phyloP scores from a whole-genome alignment of 2,888 invertebrate genomes.

The Athetis lepigone region DNA sequence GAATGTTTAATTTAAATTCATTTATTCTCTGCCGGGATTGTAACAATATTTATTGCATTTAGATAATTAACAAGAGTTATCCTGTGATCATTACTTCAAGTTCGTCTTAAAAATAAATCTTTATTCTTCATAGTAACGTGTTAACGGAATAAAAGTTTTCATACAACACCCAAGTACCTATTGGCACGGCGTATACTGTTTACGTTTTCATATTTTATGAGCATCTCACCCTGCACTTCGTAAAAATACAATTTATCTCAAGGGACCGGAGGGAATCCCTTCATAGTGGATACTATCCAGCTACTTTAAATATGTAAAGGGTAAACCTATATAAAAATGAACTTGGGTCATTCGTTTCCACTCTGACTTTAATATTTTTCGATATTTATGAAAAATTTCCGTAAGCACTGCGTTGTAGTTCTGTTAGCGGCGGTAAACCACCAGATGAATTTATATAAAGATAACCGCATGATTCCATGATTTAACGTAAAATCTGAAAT shows the following conservation, averaged over 20 bases:
- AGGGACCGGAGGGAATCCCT: slow-evolving; percentile 41
- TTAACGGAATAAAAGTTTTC: slow-evolving; percentile 20
- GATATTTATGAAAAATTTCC: slow-evolving; percentile 31
- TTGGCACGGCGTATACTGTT: slow-evolving; percentile 23
- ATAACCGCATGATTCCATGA: background rate
- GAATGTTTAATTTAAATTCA: slow-evolving; percentile 27
- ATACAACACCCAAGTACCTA: slow-evolving; percentile 21
- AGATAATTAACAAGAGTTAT: slow-evolving; percentile 3
- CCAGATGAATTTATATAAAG: slow-evolving; percentile 3
- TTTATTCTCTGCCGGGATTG: background rate
- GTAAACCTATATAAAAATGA: slow-evolving; percentile 32
- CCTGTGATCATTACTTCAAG: background rate
- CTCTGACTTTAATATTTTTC: slow-evolving; percentile 27
- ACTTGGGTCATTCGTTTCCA: slow-evolving; percentile 20
- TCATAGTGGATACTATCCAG: slow-evolving; percentile 31
- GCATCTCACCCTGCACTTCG: slow-evolving; percentile 32
- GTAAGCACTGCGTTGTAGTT: background rate
- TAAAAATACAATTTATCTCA: slow-evolving; percentile 47
- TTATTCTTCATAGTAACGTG: slow-evolving; percentile 1
- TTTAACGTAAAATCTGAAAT: background rate
- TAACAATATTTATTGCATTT: slow-evolving; percentile 6
- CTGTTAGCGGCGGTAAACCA: slow-evolving; percentile 8
- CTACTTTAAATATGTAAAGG: slow-evolving; percentile 48
- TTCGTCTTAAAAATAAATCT: slow-evolving; percentile 1
- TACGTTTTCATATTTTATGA: slow-evolving; percentile 48